Conservation (phyloP, 2,888 invertebrate species). For the Heteromyza rotundicornis region DNA sequence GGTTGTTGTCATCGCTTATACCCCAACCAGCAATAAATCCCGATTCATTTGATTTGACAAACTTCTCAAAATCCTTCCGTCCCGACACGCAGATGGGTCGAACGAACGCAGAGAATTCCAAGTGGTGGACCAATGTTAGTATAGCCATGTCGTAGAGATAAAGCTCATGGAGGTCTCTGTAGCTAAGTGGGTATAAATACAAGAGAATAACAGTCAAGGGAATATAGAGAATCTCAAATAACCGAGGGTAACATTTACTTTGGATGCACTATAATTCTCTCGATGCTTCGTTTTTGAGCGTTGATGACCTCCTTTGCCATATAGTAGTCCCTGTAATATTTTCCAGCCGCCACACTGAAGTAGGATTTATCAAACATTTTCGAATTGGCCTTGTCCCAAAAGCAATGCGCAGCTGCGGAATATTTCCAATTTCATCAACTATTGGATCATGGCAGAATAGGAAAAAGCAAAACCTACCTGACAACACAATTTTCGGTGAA, state of each 20-base stretch:
- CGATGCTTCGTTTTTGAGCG: neutral
- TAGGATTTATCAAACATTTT: neutral
- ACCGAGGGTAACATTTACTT: neutral
- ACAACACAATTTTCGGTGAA: constrained; percentile 30
- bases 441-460: neutral
- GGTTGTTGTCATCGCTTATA: constrained; percentile 7
- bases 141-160: constrained; percentile 54
- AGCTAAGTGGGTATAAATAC: constrained; percentile 7
- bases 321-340: neutral
- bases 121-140: constrained; percentile 41
- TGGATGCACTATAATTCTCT: neutral
- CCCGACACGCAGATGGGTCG: constrained; percentile 55
- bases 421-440: too few species aligned
- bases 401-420: constrained; percentile 29
- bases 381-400: constrained; percentile 18
- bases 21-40: constrained; percentile 39
- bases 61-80: constrained; percentile 23
- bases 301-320: neutral
- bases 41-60: constrained; percentile 5
- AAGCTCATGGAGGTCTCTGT: constrained; percentile 33
- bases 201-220: too few species aligned
- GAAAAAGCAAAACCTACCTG: constrained; percentile 10
- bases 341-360: constrained; percentile 6
- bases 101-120: constrained; percentile 47
- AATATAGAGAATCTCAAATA: neutral